Percentiles rank a stretch among this genome's conserved stretches.
These are phyloP conservation scores for Bellardia pandia DNA, from an alignment of 2,888 invertebrate species.

Conservation along the genomic window DNA sequence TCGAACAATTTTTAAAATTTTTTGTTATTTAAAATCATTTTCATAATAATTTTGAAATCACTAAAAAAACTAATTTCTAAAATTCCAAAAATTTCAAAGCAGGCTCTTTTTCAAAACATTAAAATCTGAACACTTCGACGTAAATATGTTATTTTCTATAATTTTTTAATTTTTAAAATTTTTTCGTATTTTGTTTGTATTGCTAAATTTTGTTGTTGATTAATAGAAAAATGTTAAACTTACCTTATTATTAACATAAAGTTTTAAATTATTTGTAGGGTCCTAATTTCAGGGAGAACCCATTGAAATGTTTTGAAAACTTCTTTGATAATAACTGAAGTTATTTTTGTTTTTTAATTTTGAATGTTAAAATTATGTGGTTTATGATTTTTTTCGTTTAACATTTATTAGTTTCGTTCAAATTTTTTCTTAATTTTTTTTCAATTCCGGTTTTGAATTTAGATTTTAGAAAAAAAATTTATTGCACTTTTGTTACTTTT, in stretches of 20 bases:
- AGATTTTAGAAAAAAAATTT: slow-evolving; percentile 10
- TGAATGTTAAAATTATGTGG: neutral
- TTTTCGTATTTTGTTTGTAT: too few relatives aligned
- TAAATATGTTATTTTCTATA: too few relatives aligned
- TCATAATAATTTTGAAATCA: too few relatives aligned
- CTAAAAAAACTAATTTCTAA: too few relatives aligned
- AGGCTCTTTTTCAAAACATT: too few relatives aligned
- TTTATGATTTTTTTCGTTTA: neutral
- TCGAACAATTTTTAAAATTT: too few relatives aligned
- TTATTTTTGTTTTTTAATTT: slow-evolving; percentile 2
- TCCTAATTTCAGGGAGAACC: slow-evolving; percentile 30
- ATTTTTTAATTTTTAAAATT: too few relatives aligned
- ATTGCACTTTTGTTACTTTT: slow-evolving; percentile 45
- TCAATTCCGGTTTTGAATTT: neutral
- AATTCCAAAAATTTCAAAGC: too few relatives aligned
- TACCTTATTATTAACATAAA: slow-evolving; percentile 42
- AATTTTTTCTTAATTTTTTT: neutral
- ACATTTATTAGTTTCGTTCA: neutral
- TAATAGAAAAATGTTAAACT: slow-evolving; percentile 3
- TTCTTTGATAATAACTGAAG: slow-evolving; percentile 8
- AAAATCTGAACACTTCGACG: too few relatives aligned
- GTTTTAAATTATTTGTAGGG: slow-evolving; percentile 10
- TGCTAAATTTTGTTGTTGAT: too few relatives aligned
- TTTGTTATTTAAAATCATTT: too few relatives aligned
- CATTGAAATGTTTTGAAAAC: slow-evolving; percentile 15